Evolutionary conservation across 2,797 vertebrate species (phyloP).

Genomic region (Silurus lanzhouensis): DNA sequence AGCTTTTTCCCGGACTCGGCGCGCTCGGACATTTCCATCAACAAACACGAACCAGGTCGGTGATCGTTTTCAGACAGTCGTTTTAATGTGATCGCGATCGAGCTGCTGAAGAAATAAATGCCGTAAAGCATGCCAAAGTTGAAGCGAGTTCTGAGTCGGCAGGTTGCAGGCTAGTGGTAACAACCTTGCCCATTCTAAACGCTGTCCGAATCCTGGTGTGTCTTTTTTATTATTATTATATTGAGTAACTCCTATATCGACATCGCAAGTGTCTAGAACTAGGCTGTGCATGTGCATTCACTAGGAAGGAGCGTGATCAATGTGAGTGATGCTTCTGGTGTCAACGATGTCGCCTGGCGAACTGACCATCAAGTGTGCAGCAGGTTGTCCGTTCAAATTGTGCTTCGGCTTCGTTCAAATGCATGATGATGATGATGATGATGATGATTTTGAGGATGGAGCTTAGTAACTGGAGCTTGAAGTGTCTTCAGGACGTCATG

Average conservation of each 20-base stretch:
- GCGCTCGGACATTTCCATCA: conserved; percentile 7
- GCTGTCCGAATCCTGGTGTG: neutral
- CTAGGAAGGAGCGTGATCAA: neutral
- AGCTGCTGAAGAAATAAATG: neutral
- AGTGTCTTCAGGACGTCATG: too few species aligned
- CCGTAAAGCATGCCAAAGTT: conserved; percentile 5
- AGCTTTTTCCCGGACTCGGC: conserved; percentile 58
- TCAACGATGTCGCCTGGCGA: conserved; percentile 20
- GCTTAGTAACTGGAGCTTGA: neutral
- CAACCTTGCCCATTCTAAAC: conserved; percentile 5
- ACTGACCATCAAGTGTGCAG: conserved; percentile 17
- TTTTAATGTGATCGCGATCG: neutral
- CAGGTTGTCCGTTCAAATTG: conserved; percentile 29
- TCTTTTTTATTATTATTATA: neutral
- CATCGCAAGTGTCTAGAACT: too few species aligned
- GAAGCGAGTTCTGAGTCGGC: conserved; percentile 13
- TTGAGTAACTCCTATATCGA: too few species aligned
- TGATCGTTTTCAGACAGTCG: neutral
- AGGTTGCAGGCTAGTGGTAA: conserved; percentile 26
- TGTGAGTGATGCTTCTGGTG: neutral
- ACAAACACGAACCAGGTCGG: conserved; percentile 29
- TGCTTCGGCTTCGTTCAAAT: neutral
- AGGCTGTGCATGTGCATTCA: neutral
- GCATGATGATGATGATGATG: neutral
- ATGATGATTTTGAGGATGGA: neutral